Evolutionary conservation across 2,113 vertebrate genomes (phyloP).

Genomic region (Lycaon pictus): DNA sequence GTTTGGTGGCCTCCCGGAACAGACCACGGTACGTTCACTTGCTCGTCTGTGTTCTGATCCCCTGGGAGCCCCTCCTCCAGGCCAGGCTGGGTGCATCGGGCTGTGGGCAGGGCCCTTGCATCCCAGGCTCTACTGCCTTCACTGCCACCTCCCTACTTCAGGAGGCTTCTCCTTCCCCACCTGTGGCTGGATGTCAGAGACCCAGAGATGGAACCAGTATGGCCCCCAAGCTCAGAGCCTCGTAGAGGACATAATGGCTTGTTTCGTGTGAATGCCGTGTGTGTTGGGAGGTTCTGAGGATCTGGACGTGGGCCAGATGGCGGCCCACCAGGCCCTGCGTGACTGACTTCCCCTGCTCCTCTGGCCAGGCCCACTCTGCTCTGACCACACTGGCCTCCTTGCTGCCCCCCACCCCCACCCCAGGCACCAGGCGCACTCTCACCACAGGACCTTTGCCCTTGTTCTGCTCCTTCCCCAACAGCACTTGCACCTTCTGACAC

Average conservation of each 20-base stretch:
- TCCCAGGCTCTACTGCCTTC: background rate
- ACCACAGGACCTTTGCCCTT: background rate
- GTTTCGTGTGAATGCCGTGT: background rate
- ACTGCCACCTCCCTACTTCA: background rate
- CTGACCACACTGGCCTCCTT: background rate
- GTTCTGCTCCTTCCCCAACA: background rate
- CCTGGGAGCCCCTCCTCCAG: background rate
- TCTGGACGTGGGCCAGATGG: background rate
- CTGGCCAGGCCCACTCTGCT: background rate
- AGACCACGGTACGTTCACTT: fast-evolving
- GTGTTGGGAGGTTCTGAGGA: no score
- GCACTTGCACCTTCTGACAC: background rate
- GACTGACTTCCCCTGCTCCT: no score
- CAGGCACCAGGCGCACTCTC: background rate
- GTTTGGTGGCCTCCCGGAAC: background rate
- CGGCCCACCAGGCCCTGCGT: fast-evolving
- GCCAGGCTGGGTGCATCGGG: no score
- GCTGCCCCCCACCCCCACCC: no score
- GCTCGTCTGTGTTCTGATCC: background rate
- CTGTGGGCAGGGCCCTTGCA: background rate
- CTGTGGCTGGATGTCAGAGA: background rate
- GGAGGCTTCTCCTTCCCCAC: background rate
- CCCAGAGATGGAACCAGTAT: background rate
- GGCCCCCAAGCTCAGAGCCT: background rate
- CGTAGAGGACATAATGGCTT: background rate